These are phyloP conservation scores for Tamias sibiricus DNA, from an alignment of 2,113 vertebrate genomes.

Conservation along the genomic window DNA sequence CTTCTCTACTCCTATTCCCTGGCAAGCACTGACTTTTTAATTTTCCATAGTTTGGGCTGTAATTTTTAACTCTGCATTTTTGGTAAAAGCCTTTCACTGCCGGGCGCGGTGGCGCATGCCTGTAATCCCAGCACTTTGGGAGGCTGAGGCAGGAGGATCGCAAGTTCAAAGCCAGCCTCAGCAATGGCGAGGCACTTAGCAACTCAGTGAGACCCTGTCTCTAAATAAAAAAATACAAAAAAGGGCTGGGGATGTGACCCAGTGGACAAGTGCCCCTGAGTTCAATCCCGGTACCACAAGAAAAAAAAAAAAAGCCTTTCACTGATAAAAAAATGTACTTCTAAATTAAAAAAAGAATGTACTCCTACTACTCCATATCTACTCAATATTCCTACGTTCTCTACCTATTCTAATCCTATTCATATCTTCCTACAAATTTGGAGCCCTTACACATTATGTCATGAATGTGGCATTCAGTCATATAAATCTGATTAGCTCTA, in stretches of 20 bases:
- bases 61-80: slow-evolving; percentile 3
- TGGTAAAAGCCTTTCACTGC: neutral
- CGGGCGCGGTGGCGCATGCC: too few species aligned
- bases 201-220: too few species aligned
- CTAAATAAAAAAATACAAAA: too few species aligned
- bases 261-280: too few species aligned
- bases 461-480: neutral
- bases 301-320: neutral
- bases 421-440: neutral
- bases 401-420: neutral
- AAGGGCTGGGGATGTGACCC: too few species aligned
- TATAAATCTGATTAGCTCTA: neutral
- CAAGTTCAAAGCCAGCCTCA: too few species aligned
- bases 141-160: too few species aligned
- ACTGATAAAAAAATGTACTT: neutral
- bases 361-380: neutral
- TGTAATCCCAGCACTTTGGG: too few species aligned
- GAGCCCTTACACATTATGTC: neutral
- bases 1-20: neutral
- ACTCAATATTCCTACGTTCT: neutral
- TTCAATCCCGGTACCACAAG: too few species aligned
- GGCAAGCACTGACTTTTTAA: neutral
- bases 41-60: neutral
- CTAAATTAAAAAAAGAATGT: neutral
- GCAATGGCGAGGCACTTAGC: too few species aligned